Evolutionary conservation across 92 coral and sea anemone genomes (phyloP).

Genomic region (Epizoanthus illoricatus): DNA sequence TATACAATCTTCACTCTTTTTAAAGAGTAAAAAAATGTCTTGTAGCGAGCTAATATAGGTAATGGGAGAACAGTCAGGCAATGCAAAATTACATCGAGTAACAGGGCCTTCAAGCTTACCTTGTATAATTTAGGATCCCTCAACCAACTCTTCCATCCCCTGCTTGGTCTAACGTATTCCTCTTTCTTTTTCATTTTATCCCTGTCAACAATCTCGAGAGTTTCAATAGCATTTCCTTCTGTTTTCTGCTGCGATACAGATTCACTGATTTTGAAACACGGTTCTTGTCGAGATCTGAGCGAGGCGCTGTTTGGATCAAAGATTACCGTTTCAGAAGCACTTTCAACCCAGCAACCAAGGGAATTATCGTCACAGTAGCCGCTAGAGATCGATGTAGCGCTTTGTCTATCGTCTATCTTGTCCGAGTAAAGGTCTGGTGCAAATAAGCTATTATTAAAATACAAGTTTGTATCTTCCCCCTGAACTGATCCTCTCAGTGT

Average conservation of each 20-base stretch:
- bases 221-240: neutral
- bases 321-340: conserved; percentile 23
- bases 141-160: conserved; percentile 64
- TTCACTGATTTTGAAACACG: neutral
- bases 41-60: neutral
- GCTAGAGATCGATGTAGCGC: conserved; percentile 21
- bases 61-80: too few species aligned
- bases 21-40: too few species aligned
- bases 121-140: conserved; percentile 70
- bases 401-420: conserved; percentile 7
- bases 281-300: conserved; percentile 11
- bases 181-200: neutral
- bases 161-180: neutral
- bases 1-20: too few species aligned
- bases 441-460: neutral
- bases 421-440: neutral
- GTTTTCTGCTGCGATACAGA: neutral
- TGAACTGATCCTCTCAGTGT: neutral
- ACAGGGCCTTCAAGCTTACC: conserved; percentile 37
- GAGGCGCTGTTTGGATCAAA: conserved; percentile 27
- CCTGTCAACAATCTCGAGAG: conserved; percentile 36
- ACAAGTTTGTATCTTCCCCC: neutral
- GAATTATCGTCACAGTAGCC: conserved; percentile 22
- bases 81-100: neutral
- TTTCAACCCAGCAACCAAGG: conserved; percentile 13